phyloP scores from a whole-genome alignment of 2,888 invertebrate genomes.

The Lepeophtheirus nordmannii region DNA sequence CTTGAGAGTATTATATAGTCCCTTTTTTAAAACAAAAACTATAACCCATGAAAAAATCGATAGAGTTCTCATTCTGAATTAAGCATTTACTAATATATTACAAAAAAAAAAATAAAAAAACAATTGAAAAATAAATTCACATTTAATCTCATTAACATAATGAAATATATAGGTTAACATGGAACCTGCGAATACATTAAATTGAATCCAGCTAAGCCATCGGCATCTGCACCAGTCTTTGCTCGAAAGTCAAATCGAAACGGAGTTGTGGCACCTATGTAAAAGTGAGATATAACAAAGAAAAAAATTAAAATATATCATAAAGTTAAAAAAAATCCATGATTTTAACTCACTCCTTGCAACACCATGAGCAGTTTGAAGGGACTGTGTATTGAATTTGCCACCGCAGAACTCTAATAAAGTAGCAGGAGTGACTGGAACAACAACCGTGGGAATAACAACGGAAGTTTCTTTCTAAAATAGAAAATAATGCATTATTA shows the following conservation, averaged over 20 bases:
- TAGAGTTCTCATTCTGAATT: too few relatives aligned
- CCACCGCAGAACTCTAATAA: neutral
- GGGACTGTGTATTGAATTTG: neutral
- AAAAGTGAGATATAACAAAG: neutral
- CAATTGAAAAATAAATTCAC: too few relatives aligned
- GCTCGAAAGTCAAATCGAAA: neutral
- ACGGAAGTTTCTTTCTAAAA: neutral
- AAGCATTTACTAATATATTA: too few relatives aligned
- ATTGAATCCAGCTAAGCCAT: neutral
- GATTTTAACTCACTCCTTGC: neutral
- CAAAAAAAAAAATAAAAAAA: too few relatives aligned
- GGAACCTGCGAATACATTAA: neutral
- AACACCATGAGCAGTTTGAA: neutral
- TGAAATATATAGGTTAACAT: neutral
- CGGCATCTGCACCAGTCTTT: neutral
- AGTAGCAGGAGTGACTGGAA: neutral
- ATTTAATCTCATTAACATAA: too few relatives aligned
- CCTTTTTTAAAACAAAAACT: too few relatives aligned
- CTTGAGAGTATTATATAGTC: too few relatives aligned
- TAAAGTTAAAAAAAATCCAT: too few relatives aligned
- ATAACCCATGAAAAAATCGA: too few relatives aligned
- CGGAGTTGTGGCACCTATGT: neutral
- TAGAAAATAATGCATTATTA: neutral
- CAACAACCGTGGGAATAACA: neutral
- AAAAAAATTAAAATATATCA: too few relatives aligned